Percentiles rank a stretch among this genome's conserved stretches.
Evolutionary conservation across 2,888 invertebrate species (phyloP).

Genomic region (Troilus luridus): DNA sequence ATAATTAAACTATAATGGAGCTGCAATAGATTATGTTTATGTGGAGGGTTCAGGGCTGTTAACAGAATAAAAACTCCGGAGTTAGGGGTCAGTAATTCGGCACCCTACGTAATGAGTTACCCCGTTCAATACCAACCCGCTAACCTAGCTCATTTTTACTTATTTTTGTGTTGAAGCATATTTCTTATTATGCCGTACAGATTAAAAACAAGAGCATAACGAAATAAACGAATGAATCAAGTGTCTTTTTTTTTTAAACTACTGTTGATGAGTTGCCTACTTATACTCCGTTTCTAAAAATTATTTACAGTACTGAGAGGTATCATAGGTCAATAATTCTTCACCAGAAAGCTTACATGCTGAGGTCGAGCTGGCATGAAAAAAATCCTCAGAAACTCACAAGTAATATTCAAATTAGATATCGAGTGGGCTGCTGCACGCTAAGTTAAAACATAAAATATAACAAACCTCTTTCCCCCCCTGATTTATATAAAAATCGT

Average conservation of each 20-base stretch:
- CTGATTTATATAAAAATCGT: not conserved
- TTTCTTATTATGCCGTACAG: too few relatives aligned
- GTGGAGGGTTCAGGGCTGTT: too few relatives aligned
- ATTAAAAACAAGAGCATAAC: not conserved
- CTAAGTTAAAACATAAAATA: conserved; percentile 21
- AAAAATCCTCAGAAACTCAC: not conserved
- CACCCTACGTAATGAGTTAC: too few relatives aligned
- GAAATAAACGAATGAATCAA: not conserved
- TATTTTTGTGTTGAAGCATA: too few relatives aligned
- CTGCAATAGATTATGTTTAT: too few relatives aligned
- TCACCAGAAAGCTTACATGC: not conserved
- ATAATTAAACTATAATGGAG: too few relatives aligned
- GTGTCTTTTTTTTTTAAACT: not conserved
- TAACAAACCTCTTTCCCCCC: not conserved
- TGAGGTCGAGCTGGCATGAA: not conserved
- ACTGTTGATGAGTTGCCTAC: not conserved
- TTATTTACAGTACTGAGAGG: not conserved
- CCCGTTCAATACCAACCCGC: too few relatives aligned
- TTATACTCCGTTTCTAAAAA: not conserved
- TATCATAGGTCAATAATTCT: not conserved
- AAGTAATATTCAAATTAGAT: not conserved
- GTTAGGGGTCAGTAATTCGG: too few relatives aligned
- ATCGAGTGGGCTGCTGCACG: conserved; percentile 6
- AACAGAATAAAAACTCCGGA: too few relatives aligned
- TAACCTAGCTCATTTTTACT: too few relatives aligned